Evolutionary conservation across 2,888 invertebrate species (phyloP).

Genomic region (Eupithecia subfuscata): DNA sequence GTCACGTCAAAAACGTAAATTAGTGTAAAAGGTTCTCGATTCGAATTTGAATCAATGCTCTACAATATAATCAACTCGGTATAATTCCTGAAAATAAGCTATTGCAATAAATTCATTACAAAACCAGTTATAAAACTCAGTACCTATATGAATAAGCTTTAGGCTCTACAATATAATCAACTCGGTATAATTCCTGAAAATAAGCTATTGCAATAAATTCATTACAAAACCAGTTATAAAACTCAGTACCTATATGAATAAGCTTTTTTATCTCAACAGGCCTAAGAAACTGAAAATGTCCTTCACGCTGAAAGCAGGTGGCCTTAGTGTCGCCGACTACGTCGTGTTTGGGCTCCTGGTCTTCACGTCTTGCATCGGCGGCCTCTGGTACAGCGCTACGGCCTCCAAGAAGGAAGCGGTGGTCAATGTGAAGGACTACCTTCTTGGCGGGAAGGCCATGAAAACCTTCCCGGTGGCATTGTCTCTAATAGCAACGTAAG

Average conservation of each 20-base stretch:
- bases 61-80: neutral
- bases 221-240: neutral
- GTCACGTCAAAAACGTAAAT: too few species aligned
- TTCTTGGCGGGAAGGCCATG: conserved; percentile 90
- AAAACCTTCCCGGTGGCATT: conserved; percentile 93
- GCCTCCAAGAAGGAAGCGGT: conserved; percentile 82
- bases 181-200: neutral
- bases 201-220: neutral
- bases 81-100: too few species aligned
- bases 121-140: neutral
- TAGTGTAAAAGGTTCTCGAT: too few species aligned
- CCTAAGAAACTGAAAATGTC: conserved; percentile 55
- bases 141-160: neutral
- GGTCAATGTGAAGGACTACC: conserved; percentile 87
- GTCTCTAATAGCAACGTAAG: conserved; percentile 92
- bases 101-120: neutral
- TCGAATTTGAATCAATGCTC: neutral
- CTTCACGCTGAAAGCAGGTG: conserved; percentile 74
- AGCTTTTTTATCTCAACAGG: neutral
- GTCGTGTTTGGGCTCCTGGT: conserved; percentile 89
- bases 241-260: neutral
- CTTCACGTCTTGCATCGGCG: conserved; percentile 89
- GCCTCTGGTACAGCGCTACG: conserved; percentile 86
- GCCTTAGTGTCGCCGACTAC: conserved; percentile 81
- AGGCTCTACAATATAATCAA: too few species aligned